Conservation (phyloP, 2,888 invertebrate genomes). For the Ichneumoninae sp. region DNA sequence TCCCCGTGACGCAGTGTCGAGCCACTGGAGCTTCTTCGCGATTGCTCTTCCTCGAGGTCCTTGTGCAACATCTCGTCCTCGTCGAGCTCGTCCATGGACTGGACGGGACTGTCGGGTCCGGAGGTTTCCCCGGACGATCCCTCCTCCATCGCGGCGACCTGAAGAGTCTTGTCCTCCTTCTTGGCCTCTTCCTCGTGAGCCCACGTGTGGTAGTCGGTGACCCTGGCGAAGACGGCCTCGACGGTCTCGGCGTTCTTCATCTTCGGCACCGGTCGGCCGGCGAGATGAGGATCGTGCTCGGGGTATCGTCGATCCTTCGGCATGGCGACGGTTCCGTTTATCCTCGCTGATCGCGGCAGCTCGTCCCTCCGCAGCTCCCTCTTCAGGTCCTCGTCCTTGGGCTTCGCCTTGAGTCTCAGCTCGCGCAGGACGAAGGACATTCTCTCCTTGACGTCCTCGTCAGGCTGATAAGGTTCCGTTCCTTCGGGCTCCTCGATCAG, state of each 20-base stretch:
- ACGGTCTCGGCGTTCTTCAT: conserved; percentile 81
- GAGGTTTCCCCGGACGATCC: conserved; percentile 94
- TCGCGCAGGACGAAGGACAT: conserved; percentile 93
- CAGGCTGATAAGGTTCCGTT: conserved; percentile 86
- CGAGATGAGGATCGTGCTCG: conserved; percentile 74
- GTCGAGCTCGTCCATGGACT: conserved; percentile 90
- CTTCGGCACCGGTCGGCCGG: conserved; percentile 80
- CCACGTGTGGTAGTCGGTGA: conserved; percentile 85
- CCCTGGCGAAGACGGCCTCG: conserved; percentile 84
- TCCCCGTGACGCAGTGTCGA: conserved; percentile 81
- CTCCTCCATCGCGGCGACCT: conserved; percentile 83
- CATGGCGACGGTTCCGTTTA: conserved; percentile 75
- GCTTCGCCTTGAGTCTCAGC: conserved; percentile 89
- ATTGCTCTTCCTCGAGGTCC: conserved; percentile 85
- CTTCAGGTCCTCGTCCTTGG: conserved; percentile 72
- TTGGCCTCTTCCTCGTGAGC: conserved; percentile 82
- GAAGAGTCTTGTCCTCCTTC: conserved; percentile 77
- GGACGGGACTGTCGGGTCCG: conserved; percentile 93
- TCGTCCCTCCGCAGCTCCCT: conserved; percentile 79
- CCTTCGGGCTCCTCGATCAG: conserved; percentile 87
- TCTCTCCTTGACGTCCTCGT: conserved; percentile 90
- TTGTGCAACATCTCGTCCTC: conserved; percentile 86
- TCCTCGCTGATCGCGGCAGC: conserved; percentile 73
- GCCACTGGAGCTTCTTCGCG: conserved; percentile 84
- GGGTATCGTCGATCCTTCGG: conserved; percentile 70